Base-by-base conservation (phyloP, 2,888 invertebrate genomes). In the Epistrophe grossulariae region DNA sequence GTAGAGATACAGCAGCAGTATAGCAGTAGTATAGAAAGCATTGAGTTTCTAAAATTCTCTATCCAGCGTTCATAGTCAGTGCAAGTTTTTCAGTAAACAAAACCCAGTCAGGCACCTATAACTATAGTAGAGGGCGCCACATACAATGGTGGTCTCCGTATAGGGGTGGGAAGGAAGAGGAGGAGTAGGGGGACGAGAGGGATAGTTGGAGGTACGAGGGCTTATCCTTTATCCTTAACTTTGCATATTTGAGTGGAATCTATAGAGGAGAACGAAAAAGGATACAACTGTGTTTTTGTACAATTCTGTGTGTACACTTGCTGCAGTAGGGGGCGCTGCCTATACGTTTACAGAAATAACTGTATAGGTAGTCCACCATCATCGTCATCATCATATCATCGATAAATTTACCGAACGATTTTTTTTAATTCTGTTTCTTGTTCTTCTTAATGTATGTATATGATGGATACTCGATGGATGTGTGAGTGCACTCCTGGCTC, bases 11-110 rank as follows among this genome's bases (percentile, higher is more conserved):
- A 66, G 43, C 40, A 43, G 60, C 60, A 60, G 40, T 13, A 17
- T 13, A 15, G 45, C 10, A 66, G 31, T 31, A 7, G 24, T 38
- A 2, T n/a, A 52, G 40, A 40, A 43, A 55, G 59, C 68, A 79
- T 79, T 73, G 79, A 77, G 81, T 78, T 81, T 74, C 81, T 81
- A 78, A 78, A 85, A 62, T 70, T 64, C 79, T 80, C 64, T 76
- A 64, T 55, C 62, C 79, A 74, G 79, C 40, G 38, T 70, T 59
- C 70, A 52, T n/a, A 31, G 43, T 60, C 17, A 59, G 38, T 77
- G 84, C 81, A 77, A 72, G 71, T 85, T 85, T 85, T 81, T 81
- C 81, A 78, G 84, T 78, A 85, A 81, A 81, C 81, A 85, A 85
- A 85, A 73, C 62, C 72, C 62, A 78, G 81, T 78, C 73, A 73